A percentile compares a stretch with the other conserved stretches of the same genome.
Evolutionary conservation across 2,113 vertebrate genomes (phyloP).

Genomic region (Plotosus lineatus): DNA sequence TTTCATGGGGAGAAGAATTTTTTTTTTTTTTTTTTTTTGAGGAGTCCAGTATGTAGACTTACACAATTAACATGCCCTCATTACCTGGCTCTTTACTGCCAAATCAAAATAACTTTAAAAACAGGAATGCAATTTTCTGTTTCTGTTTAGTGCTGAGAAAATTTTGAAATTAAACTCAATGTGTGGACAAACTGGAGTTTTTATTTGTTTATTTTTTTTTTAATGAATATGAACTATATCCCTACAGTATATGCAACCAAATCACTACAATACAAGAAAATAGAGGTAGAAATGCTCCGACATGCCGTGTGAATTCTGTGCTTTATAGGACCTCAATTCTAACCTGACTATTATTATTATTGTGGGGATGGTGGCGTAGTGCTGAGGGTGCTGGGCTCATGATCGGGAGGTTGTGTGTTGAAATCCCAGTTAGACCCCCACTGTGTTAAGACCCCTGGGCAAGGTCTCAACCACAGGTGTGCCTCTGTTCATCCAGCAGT

Average conservation of each 20-base stretch:
- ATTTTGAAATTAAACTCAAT: background rate
- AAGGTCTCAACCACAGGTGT: no score
- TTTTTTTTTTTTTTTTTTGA: slow-evolving; percentile 14
- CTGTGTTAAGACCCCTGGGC: no score
- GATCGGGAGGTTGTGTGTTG: no score
- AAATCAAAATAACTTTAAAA: background rate
- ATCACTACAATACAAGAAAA: background rate
- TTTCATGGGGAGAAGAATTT: background rate
- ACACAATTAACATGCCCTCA: background rate
- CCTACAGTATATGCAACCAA: background rate
- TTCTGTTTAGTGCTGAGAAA: background rate
- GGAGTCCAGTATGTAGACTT: background rate
- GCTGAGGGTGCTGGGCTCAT: no score
- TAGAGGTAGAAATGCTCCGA: background rate
- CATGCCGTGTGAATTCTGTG: background rate
- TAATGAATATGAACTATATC: background rate
- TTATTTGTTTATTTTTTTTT: background rate
- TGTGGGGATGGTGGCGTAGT: no score
- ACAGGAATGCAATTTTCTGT: background rate
- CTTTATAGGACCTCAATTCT: no score
- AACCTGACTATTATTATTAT: no score
- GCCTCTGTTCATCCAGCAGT: no score
- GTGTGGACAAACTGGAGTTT: background rate
- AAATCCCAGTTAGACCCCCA: no score
- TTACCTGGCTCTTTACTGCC: background rate